Base-by-base conservation (phyloP, 2,888 invertebrate genomes). In the Drosophila helvetica region DNA sequence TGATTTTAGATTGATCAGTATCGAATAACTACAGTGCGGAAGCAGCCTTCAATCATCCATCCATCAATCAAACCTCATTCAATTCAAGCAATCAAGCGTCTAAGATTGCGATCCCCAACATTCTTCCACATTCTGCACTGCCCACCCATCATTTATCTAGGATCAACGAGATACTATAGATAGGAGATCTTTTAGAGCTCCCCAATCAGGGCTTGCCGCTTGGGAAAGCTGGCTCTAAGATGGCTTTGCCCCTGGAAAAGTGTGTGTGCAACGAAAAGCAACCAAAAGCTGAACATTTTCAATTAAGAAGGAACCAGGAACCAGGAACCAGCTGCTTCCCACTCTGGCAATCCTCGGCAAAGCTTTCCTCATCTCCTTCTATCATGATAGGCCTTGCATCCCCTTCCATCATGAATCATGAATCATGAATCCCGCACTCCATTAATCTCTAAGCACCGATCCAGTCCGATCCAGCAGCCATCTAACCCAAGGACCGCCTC, bases 1-100 rank as follows among this genome's bases (percentile, higher is more conserved):
- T 92, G 92, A 91, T 92, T 92, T 92, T 88, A 86, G 85, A 92
- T 92, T 92, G 92, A 92, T 92, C 92, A 92, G 92, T 91, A 92
- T 92, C 92, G 92, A 92, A 92, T 91, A 90, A 78, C 62, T 27
- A 38, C 7, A 64, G 66, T 59, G 75, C 58, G 62, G 66, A 57
- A 58, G 77, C 77, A 59, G 53, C 72, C 22, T 56, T 57, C 56
- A 53, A 61, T 52, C 71, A 52, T 25, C 65, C 50, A 67, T 38
- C 42, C 42, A 53, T n/a, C 47, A 30, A 38, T 15, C 38, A 7
- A 38, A 0, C 38, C 15, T 38, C 15, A 15, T 38, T 27, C 45
- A 52, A 15, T 38, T 19, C 27, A 52, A 30, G 30, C 46, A 57
- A 66, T 51, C 38, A 57, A 70, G 12, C 70, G 56, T 42, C n/a